phyloP scores from a whole-genome alignment of 2,113 vertebrate species.

The Pluvianellus socialis region DNA sequence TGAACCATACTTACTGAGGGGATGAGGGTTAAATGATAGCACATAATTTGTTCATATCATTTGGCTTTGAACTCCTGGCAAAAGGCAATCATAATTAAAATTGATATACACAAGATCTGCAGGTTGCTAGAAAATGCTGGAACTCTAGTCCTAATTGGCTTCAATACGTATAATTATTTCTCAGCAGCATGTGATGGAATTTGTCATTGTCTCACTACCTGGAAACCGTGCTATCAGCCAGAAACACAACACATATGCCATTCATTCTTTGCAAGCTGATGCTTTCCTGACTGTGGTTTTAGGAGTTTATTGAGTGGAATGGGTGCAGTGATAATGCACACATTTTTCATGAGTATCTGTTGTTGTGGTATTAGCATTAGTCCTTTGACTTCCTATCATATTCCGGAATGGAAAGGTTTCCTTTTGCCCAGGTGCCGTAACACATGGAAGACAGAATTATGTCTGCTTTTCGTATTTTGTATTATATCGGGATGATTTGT shows the following conservation, averaged over 20 bases:
- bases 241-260: constrained; percentile 17
- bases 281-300: constrained; percentile 26
- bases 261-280: neutral
- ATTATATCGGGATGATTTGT: neutral
- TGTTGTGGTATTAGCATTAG: neutral
- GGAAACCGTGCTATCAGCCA: neutral
- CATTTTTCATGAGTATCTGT: neutral
- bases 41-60: neutral
- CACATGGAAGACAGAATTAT: neutral
- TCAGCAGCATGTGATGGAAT: neutral
- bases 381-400: neutral
- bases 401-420: neutral
- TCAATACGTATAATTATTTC: neutral
- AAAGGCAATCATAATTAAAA: neutral
- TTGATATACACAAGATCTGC: neutral
- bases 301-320: neutral
- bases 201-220: constrained; percentile 27
- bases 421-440: neutral
- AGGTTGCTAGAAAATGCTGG: neutral
- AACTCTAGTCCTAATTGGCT: neutral
- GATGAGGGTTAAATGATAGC: neutral
- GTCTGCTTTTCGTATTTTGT: neutral
- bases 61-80: neutral
- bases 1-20: neutral
- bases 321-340: neutral